phyloP scores from a whole-genome alignment of 2,888 invertebrate species.

The Leucophenga montana region DNA sequence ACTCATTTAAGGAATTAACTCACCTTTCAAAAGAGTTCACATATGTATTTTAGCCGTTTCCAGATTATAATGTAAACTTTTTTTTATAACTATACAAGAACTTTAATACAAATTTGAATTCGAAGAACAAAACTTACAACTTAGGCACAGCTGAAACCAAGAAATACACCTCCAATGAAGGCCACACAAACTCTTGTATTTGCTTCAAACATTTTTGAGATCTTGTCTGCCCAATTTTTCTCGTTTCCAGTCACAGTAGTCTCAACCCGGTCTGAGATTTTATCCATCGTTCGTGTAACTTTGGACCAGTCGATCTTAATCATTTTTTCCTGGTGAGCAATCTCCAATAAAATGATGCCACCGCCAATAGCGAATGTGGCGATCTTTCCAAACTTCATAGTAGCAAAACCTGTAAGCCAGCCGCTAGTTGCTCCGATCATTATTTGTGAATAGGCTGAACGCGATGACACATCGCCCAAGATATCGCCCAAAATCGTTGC shows the following conservation, averaged over 20 bases:
- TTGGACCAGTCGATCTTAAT: conserved; percentile 94
- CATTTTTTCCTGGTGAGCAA: conserved; percentile 94
- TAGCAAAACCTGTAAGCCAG: conserved; percentile 67
- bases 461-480: too few species aligned
- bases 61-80: too few species aligned
- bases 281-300: conserved; percentile 86
- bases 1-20: too few species aligned
- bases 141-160: conserved; percentile 84
- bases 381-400: conserved; percentile 89
- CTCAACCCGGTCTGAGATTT: conserved; percentile 87
- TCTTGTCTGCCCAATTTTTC: conserved; percentile 80
- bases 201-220: conserved; percentile 64
- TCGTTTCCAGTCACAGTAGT: conserved; percentile 84
- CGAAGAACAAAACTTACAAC: too few species aligned
- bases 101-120: too few species aligned
- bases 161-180: conserved; percentile 90
- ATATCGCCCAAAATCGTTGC: too few species aligned
- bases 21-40: too few species aligned
- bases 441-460: neutral
- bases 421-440: neutral
- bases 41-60: too few species aligned
- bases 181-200: conserved; percentile 77
- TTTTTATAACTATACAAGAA: too few species aligned
- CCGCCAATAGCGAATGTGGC: conserved; percentile 94
- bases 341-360: conserved; percentile 88